Evolutionary conservation across 2,113 vertebrate species (phyloP), one percentile per base, ranked within the genome.

Genomic region (Poeciliopsis prolifica): DNA sequence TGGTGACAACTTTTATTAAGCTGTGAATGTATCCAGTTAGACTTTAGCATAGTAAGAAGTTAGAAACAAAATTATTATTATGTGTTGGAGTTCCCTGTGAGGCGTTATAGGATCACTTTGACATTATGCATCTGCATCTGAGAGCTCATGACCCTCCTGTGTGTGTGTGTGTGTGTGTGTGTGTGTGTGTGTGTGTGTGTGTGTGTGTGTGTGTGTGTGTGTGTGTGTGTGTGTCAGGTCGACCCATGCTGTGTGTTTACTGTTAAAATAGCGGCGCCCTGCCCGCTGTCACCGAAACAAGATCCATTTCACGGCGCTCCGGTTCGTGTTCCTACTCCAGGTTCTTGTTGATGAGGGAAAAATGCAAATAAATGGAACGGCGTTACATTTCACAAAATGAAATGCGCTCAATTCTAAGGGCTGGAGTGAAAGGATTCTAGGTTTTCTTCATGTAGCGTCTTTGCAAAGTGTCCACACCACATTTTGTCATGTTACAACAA

Each of bases 211-310:
- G 29, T 29, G 29, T 3, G 29, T 29, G 29, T 29, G 29, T 29
- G 29, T 31, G 67, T 73, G 68, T 74, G 62, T 75, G 62, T 17
- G 15, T 37, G 74, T 88, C 78, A 78, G 66, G 31, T 15, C 69
- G 28, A 81, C 83, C 78, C 82, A 76, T 51, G 71, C 83, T 67
- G 26, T 3, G 42, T 91, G 88, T 91, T 92, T 91, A 79, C 77
- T 58, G 64, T 71, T 81, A 91, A 91, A 90, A 37, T 73, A 88
- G 0, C 10, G 28, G 72, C 70, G 30, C 35, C 11, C n/a, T 60
- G 62, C 48, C 62, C 69, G 68, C 78, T 84, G 74, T 58, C 64
- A 70, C 68, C 1, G 0, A 74, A 73, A 68, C 44, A 2, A 26
- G 75, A 70, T 31, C 77, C 61, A 74, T 42, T 37, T 48, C 58